These are phyloP conservation scores for Ptyas mucosa DNA, from an alignment of 2,113 vertebrate genomes.

Conservation along the genomic window DNA sequence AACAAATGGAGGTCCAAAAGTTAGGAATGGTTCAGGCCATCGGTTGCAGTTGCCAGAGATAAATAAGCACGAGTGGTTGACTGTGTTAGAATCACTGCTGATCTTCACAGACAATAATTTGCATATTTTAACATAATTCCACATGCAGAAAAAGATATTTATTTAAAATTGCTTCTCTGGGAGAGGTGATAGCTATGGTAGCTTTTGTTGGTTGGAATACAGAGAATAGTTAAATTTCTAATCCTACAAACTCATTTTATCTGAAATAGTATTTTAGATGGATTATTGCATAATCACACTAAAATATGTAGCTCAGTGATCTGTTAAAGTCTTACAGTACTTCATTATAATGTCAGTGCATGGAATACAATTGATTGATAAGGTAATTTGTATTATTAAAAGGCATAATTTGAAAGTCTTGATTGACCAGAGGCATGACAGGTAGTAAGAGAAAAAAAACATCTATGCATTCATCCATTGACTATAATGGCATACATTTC, in stretches of 20 bases:
- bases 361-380: not conserved
- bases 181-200: not conserved
- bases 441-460: not conserved
- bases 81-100: not conserved
- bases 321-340: not conserved
- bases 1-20: not conserved
- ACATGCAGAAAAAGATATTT: not conserved
- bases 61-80: not conserved
- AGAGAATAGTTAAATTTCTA: not conserved
- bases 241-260: not conserved
- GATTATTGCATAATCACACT: not conserved
- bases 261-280: not conserved
- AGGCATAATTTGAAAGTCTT: not conserved
- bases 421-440: not conserved
- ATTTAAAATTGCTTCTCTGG: not conserved
- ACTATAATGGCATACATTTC: not conserved
- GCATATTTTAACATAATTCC: not conserved
- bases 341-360: not conserved
- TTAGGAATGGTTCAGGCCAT: not conserved
- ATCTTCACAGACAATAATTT: not conserved
- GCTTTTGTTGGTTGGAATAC: not conserved
- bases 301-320: not conserved
- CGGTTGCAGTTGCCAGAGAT: not conserved
- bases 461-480: not conserved
- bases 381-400: not conserved